These are phyloP conservation scores for Paedocypris micromegethes DNA, from an alignment of 2,797 vertebrate genomes.

Conservation along the genomic window DNA sequence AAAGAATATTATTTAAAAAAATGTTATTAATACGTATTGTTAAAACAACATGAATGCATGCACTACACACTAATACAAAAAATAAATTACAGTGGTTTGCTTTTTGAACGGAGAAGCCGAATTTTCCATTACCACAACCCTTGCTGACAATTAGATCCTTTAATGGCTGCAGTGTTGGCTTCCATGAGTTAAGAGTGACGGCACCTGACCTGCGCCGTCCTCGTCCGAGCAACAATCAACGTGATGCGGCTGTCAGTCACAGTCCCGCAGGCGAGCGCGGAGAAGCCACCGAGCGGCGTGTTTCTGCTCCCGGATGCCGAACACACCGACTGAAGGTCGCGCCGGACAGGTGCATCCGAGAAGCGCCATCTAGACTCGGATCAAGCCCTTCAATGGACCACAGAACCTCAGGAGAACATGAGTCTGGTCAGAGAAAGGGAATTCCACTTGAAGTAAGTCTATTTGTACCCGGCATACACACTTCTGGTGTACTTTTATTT, in stretches of 20 bases:
- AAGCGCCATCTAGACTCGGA: constrained; percentile 10
- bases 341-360: constrained; percentile 5
- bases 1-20: too few species aligned
- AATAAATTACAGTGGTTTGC: background rate
- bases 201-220: background rate
- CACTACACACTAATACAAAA: too few species aligned
- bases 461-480: background rate
- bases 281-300: constrained; percentile 1
- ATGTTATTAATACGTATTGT: too few species aligned
- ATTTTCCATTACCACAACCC: background rate
- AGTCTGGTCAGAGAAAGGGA: constrained; percentile 28
- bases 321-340: constrained; percentile 2
- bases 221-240: background rate
- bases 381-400: constrained; percentile 12
- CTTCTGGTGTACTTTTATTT: background rate
- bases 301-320: background rate
- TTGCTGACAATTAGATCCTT: background rate
- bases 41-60: too few species aligned
- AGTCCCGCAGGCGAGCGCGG: constrained; percentile 22
- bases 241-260: constrained; percentile 4
- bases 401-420: constrained; percentile 17
- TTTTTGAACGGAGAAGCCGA: background rate
- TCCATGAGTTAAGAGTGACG: constrained; percentile 4
- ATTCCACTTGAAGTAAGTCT: constrained; percentile 34
- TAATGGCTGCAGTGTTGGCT: background rate